Conservation (phyloP, 2,888 invertebrate species). For the Scaptomyza reducta region DNA sequence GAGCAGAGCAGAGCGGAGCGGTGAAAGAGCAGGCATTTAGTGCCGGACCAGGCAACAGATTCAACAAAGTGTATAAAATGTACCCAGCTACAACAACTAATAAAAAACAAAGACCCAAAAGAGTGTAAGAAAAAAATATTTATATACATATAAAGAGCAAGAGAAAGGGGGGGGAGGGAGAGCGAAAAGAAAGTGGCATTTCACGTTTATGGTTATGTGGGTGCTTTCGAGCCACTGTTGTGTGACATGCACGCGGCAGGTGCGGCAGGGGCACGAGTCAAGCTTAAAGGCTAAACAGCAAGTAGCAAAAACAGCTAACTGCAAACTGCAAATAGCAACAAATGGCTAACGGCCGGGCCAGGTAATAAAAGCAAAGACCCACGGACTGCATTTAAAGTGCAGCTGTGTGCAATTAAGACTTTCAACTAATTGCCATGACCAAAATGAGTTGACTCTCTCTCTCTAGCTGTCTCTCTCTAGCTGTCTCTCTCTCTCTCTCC, state of each 20-base stretch:
- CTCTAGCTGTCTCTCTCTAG: not conserved
- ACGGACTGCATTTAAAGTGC: conserved; percentile 54
- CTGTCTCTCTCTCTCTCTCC: not conserved
- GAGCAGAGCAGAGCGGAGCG: not conserved
- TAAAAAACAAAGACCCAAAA: conserved; percentile 4
- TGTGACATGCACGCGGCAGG: not conserved
- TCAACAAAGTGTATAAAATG: conserved; percentile 53
- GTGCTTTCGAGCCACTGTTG: conserved; percentile 32
- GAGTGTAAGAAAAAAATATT: not conserved
- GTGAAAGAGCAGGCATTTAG: conserved; percentile 50
- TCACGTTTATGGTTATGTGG: conserved; percentile 72
- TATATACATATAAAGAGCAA: not conserved
- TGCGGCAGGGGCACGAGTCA: not conserved
- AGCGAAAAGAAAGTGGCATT: conserved; percentile 53
- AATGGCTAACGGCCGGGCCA: conserved; percentile 40
- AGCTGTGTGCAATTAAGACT: conserved; percentile 53
- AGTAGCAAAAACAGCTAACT: conserved; percentile 17
- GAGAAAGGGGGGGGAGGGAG: not conserved
- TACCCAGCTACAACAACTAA: conserved; percentile 22
- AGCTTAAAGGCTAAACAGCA: conserved; percentile 54
- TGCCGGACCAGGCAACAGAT: conserved; percentile 31
- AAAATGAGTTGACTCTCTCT: conserved; percentile 23
- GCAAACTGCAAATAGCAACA: conserved; percentile 47
- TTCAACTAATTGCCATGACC: conserved; percentile 50
- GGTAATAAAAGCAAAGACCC: conserved; percentile 38